A percentile compares a stretch with the other conserved stretches of the same genome.
Evolutionary conservation across 2,113 vertebrate genomes (phyloP).

Genomic region (Alouatta palliata): DNA sequence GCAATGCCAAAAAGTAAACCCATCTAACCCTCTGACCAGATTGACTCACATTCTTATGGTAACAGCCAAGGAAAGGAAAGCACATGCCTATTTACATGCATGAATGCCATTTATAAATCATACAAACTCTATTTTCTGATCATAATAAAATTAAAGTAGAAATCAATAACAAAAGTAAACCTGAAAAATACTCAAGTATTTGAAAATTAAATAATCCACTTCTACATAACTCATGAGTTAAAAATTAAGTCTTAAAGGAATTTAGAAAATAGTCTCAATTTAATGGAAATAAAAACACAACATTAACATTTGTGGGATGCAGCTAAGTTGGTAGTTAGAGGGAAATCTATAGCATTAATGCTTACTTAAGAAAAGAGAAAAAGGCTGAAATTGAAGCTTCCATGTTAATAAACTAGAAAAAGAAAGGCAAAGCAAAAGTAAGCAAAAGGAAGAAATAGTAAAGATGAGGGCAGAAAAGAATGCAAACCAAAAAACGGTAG

Average conservation of each 20-base stretch:
- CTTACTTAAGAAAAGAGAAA: neutral
- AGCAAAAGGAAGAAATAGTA: neutral
- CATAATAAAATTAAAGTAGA: neutral
- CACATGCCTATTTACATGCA: neutral
- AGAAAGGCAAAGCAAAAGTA: neutral
- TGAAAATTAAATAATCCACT: neutral
- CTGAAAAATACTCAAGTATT: neutral
- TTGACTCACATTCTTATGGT: neutral
- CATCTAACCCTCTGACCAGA: neutral
- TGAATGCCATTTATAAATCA: neutral
- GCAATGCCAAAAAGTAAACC: neutral
- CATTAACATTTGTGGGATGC: neutral
- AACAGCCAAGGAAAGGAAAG: neutral
- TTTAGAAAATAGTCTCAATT: neutral
- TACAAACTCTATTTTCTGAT: neutral
- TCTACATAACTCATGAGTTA: neutral
- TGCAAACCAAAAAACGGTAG: neutral
- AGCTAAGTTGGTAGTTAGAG: neutral
- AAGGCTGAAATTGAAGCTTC: neutral
- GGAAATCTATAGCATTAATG: neutral
- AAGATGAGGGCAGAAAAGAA: neutral
- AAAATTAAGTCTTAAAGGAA: neutral
- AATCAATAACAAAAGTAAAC: neutral
- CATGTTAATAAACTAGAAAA: neutral
- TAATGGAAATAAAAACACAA: neutral